Conservation (phyloP, 2,888 invertebrate species). For the Hypselothyrea guttata region DNA sequence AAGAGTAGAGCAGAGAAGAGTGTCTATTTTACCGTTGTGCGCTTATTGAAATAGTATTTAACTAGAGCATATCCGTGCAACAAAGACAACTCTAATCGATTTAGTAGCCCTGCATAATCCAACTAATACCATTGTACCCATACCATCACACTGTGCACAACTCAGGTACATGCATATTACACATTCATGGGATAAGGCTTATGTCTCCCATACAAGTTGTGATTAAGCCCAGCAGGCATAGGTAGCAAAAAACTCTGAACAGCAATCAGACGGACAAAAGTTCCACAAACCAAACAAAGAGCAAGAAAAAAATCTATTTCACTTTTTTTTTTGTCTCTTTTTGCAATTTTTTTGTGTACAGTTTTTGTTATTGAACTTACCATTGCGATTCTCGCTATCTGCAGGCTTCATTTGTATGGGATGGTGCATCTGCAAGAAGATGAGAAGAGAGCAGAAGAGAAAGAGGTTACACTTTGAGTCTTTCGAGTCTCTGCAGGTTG, state of each 20-base stretch:
- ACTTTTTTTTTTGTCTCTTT: too few species aligned
- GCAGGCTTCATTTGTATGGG: slow-evolving; percentile 99
- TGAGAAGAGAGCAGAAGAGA: background rate
- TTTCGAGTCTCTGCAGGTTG: slow-evolving; percentile 16
- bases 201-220: slow-evolving; percentile 48
- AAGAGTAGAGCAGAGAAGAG: slow-evolving; percentile 1
- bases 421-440: slow-evolving; percentile 96
- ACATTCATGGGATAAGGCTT: slow-evolving; percentile 42
- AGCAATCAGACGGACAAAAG: slow-evolving; percentile 22
- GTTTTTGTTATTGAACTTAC: slow-evolving; percentile 85
- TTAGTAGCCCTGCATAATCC: slow-evolving; percentile 50
- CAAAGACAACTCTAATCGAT: slow-evolving; percentile 53
- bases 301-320: slow-evolving; percentile 1
- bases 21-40: slow-evolving; percentile 16
- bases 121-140: slow-evolving; percentile 29
- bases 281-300: slow-evolving; percentile 28
- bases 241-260: slow-evolving; percentile 6
- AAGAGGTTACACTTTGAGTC: slow-evolving; percentile 11
- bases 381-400: slow-evolving; percentile 99
- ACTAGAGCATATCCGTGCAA: slow-evolving; percentile 12
- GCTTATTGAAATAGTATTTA: slow-evolving; percentile 48
- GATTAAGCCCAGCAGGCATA: slow-evolving; percentile 68
- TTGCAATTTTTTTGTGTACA: too few species aligned
- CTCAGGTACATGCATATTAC: slow-evolving; percentile 39
- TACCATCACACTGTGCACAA: slow-evolving; percentile 43